Evolutionary conservation across 2,113 vertebrate genomes (phyloP).

Genomic region (Stegostoma tigrinum): DNA sequence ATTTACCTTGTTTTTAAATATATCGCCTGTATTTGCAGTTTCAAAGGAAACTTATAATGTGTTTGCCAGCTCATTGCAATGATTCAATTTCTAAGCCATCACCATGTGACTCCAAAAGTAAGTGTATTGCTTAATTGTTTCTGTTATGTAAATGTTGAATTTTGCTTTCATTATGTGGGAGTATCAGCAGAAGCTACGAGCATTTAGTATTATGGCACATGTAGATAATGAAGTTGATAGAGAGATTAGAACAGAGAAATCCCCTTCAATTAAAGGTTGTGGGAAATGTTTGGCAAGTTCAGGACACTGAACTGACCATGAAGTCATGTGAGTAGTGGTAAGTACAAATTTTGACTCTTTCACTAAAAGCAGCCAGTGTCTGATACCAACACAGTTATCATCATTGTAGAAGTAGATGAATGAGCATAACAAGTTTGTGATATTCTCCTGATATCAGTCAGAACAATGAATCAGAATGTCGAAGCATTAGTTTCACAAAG

Average conservation of each 20-base stretch:
- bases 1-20: not conserved
- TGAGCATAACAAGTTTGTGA: not conserved
- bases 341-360: not conserved
- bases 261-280: not conserved
- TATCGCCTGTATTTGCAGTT: not conserved
- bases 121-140: not conserved
- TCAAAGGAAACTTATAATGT: not conserved
- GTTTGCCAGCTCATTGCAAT: not conserved
- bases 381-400: not conserved
- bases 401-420: not conserved
- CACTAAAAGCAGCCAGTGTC: not conserved
- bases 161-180: constrained; percentile 8
- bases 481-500: not conserved
- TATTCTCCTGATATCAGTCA: not conserved
- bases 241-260: constrained; percentile 16
- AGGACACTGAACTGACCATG: not conserved
- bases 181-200: not conserved
- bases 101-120: not conserved
- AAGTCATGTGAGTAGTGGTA: not conserved
- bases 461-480: not conserved
- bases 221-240: not conserved
- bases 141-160: constrained; percentile 8
- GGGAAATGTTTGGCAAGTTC: not conserved
- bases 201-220: not conserved
- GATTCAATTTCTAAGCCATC: not conserved